Conservation (phyloP, 53 echinoderm and acorn worm genomes). For the Pentamera pediparva region DNA sequence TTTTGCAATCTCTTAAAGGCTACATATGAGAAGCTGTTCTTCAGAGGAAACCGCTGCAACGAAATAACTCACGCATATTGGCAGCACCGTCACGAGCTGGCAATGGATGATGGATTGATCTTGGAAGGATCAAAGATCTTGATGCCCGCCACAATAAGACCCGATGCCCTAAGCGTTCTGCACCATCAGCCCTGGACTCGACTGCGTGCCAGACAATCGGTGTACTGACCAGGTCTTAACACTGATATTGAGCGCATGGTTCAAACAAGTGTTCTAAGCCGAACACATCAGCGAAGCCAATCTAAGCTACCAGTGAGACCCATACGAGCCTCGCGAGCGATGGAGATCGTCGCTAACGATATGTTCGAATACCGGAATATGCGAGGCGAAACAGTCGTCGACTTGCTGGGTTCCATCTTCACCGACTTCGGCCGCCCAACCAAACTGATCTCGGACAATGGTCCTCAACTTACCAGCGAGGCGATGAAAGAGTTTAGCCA, state of each 20-base stretch:
- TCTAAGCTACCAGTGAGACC: conserved; percentile 27
- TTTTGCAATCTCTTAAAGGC: conserved; percentile 9
- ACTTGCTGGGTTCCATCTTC: conserved; percentile 17
- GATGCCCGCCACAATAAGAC: conserved; percentile 18
- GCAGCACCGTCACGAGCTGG: conserved; percentile 22
- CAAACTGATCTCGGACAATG: conserved; percentile 37
- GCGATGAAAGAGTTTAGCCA: conserved; percentile 13
- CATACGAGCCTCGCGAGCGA: conserved; percentile 14
- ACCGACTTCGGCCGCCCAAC: conserved; percentile 17
- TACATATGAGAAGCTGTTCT: conserved; percentile 13
- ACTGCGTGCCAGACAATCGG: conserved; percentile 20
- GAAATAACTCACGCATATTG: conserved; percentile 30
- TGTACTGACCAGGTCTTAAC: conserved; percentile 25
- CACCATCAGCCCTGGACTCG: conserved; percentile 30
- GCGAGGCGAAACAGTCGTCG: conserved; percentile 19
- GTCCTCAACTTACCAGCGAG: conserved; percentile 29
- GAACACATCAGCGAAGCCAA: conserved; percentile 26
- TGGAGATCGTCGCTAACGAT: conserved; percentile 26
- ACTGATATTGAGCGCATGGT: conserved; percentile 32
- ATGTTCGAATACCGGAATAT: conserved; percentile 3
- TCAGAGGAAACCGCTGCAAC: conserved; percentile 7
- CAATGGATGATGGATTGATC: not conserved
- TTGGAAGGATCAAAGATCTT: not conserved
- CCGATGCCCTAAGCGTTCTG: conserved; percentile 7
- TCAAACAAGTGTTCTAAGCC: not conserved